A percentile compares a stretch with the other conserved stretches of the same genome.
These are phyloP conservation scores for Gambelia wislizenii DNA, from an alignment of 2,797 vertebrate species.

Conservation along the genomic window DNA sequence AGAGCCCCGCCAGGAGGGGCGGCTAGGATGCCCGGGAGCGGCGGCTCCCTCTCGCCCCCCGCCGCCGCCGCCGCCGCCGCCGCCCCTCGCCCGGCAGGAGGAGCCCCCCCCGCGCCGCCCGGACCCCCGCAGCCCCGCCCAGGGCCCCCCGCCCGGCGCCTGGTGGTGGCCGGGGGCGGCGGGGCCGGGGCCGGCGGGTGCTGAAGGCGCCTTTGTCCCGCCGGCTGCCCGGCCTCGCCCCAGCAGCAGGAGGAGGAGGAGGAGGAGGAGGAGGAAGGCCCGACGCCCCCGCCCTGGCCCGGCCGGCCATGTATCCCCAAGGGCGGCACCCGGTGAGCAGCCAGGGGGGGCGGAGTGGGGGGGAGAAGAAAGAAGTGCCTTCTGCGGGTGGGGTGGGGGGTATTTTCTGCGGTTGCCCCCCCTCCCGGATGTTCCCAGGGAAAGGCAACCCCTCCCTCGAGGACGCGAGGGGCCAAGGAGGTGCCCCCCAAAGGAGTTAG, in stretches of 20 bases:
- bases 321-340: conserved; percentile 42
- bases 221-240: not conserved
- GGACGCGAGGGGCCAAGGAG: not conserved
- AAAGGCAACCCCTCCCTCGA: too few relatives aligned
- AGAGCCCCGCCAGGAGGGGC: not conserved
- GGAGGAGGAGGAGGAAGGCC: too few relatives aligned
- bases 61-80: not conserved
- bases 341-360: too few relatives aligned
- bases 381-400: not conserved
- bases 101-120: not conserved
- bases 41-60: not conserved
- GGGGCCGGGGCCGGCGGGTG: not conserved
- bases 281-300: conserved; percentile 5
- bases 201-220: conserved; percentile 74
- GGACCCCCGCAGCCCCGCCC: too few relatives aligned
- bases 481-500: not conserved
- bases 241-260: too few relatives aligned
- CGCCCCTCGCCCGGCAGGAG: not conserved
- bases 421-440: too few relatives aligned
- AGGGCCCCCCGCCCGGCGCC: too few relatives aligned
- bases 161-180: not conserved
- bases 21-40: conserved; percentile 37
- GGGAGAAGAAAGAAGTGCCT: too few relatives aligned
- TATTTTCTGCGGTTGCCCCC: too few relatives aligned
- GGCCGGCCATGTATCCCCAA: conserved; percentile 46